Evolutionary conservation across 2,113 vertebrate species (phyloP), one percentile per base, ranked within the genome.

Genomic region (Scomber japonicus): DNA sequence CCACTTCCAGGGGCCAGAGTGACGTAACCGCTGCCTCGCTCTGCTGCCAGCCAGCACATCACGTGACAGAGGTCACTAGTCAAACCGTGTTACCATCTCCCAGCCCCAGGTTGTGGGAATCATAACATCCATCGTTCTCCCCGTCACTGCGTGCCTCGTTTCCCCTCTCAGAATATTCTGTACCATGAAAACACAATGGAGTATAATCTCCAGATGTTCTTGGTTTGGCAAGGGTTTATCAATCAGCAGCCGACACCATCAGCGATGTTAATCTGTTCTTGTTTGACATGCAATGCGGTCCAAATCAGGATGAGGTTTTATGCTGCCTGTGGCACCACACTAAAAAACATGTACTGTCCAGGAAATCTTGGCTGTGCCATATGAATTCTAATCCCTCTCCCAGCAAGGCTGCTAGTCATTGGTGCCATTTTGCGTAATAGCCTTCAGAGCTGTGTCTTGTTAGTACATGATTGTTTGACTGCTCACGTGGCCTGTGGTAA

Each of bases 11-110:
- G 75, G 86, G 88, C 81, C 74, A 65, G 72, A 68, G 48, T 92
- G 89, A 93, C 59, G 86, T 91, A 93, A 93, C 79, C 79, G 17
- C 78, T 71, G 71, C 72, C 80, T 77, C 16, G 19, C 69, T 76
- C 75, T 13, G 73, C 78, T 80, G 88, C 80, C 87, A 88, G 84
- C 69, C 54, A 56, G 75, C 44, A 4, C 5, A 53, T 92, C 92
- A 94, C 86, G 65, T 92, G 88, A 86, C 87, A 12, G 73, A 71
- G 83, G 80, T 87, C 66, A 68, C 87, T 70, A 83, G 85, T 93
- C 90, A 81, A 62, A 82, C 40, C 35, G 4, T 5, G 84, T 92
- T 92, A 89, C 72, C 72, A 3, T 93, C 87, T 90, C 83, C 35
- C 71, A 56, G 83, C 64, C 57, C 44, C 77, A 59, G 71, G 75